Conservation (phyloP, 2,113 vertebrate genomes). For the Petromus typicus region DNA sequence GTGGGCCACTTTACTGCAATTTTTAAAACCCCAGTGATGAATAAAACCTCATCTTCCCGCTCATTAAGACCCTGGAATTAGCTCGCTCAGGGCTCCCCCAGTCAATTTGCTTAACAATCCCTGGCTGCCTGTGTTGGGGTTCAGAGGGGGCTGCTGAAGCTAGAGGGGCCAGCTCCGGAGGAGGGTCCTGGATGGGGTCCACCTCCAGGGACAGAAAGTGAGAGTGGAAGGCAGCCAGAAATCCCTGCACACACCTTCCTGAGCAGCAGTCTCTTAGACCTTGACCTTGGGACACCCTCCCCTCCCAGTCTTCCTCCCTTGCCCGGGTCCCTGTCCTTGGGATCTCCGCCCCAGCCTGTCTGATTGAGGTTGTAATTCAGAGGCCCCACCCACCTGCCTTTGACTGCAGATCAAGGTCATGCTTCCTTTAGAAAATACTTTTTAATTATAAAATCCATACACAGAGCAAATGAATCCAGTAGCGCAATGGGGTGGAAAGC, state of each 20-base stretch:
- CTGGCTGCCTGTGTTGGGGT: slow-evolving; percentile 37
- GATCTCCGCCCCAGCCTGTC: not conserved
- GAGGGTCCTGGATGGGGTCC: not conserved
- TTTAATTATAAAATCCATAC: slow-evolving; percentile 34
- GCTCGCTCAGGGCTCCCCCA: slow-evolving; percentile 54
- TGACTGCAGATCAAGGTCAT: slow-evolving; percentile 7
- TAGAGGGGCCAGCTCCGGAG: not conserved
- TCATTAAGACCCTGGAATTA: slow-evolving; percentile 83
- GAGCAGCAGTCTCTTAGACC: not conserved
- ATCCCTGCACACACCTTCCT: not conserved
- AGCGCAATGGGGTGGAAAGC: not conserved
- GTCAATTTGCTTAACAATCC: slow-evolving; percentile 77
- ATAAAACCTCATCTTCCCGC: slow-evolving; percentile 82
- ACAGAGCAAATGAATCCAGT: not conserved
- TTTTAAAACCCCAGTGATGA: slow-evolving; percentile 85
- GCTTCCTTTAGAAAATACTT: slow-evolving; percentile 21
- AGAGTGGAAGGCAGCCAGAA: not conserved
- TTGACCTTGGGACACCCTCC: not conserved
- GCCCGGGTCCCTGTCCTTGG: not conserved
- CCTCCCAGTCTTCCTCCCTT: not conserved
- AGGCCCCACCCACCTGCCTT: not conserved
- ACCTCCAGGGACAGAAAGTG: not conserved
- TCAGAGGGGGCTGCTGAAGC: not conserved
- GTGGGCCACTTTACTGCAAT: slow-evolving; percentile 82
- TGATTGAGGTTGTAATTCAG: not conserved